Conservation (phyloP, 2,888 invertebrate genomes). For the Trissolcus japonicus region DNA sequence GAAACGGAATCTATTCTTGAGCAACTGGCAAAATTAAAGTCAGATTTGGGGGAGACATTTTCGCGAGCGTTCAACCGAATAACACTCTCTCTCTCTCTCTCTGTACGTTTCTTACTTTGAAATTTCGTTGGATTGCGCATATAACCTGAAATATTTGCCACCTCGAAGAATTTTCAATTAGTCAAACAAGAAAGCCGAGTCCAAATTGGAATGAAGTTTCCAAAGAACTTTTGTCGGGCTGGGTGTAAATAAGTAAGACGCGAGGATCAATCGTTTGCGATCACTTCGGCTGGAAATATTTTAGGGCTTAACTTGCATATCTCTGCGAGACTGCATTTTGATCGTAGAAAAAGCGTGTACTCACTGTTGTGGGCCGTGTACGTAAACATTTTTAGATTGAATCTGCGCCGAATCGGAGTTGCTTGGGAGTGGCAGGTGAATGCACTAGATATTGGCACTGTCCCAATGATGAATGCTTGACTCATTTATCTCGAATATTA, state of each 20-base stretch:
- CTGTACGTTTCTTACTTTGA: neutral
- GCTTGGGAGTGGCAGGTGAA: conserved; percentile 35
- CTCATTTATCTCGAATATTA: conserved; percentile 36
- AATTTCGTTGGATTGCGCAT: neutral
- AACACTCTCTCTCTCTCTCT: neutral
- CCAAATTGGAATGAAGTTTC: conserved; percentile 18
- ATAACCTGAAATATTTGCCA: conserved; percentile 14
- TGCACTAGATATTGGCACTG: conserved; percentile 37
- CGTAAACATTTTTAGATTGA: conserved; percentile 10
- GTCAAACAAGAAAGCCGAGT: conserved; percentile 2
- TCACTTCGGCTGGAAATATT: too few species aligned
- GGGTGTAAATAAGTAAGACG: conserved; percentile 21
- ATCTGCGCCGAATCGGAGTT: conserved; percentile 20
- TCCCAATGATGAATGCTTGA: conserved; percentile 30
- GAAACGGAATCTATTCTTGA: conserved; percentile 18
- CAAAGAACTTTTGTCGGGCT: conserved; percentile 5
- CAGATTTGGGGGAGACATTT: conserved; percentile 6
- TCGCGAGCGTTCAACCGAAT: conserved; percentile 12
- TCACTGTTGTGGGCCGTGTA: neutral
- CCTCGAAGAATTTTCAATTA: conserved; percentile 27
- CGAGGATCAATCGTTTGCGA: conserved; percentile 14
- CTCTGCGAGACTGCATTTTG: too few species aligned
- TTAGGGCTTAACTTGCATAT: too few species aligned
- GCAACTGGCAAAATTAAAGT: conserved; percentile 25
- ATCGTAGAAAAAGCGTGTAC: neutral